Percentiles rank a stretch among this genome's conserved stretches.
Evolutionary conservation across 1,140 invertebrate genomes (phyloP).

Genomic region (Ips typographus): DNA sequence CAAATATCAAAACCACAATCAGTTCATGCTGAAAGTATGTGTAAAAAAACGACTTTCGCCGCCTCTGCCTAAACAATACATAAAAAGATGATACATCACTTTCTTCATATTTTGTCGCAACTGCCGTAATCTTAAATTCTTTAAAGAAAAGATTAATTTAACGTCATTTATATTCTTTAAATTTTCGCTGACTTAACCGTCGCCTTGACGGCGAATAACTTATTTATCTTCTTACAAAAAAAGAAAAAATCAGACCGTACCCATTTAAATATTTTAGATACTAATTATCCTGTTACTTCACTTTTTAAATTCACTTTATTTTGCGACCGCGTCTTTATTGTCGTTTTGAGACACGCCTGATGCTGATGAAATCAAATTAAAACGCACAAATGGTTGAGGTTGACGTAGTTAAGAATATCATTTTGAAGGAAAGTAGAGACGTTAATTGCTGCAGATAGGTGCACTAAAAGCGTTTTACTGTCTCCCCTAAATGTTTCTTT

Average conservation of each 20-base stretch:
- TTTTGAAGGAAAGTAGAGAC: not conserved
- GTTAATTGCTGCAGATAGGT: not conserved
- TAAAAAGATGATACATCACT: not conserved
- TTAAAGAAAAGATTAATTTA: conserved; percentile 21
- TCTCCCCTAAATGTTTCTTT: not conserved
- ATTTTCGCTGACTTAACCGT: conserved; percentile 15
- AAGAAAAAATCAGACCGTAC: conserved; percentile 21
- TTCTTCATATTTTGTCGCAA: conserved; percentile 2
- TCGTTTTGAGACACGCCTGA: conserved; percentile 18
- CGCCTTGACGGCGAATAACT: conserved; percentile 26
- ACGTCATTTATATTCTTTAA: conserved; percentile 31
- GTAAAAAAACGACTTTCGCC: not conserved
- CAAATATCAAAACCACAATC: too few species aligned
- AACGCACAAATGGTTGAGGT: conserved; percentile 8
- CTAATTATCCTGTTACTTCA: conserved; percentile 28
- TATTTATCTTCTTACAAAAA: conserved; percentile 31
- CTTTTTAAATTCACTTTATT: conserved; percentile 27
- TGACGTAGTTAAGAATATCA: not conserved
- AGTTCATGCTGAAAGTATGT: too few species aligned
- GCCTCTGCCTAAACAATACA: not conserved
- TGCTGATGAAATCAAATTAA: conserved; percentile 20
- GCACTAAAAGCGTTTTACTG: conserved; percentile 1
- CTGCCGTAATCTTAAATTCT: conserved; percentile 15
- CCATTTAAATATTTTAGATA: conserved; percentile 31
- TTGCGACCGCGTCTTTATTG: conserved; percentile 12